phyloP scores from a whole-genome alignment of 1,140 invertebrate species.

The Caenorhabditis briggsae region DNA sequence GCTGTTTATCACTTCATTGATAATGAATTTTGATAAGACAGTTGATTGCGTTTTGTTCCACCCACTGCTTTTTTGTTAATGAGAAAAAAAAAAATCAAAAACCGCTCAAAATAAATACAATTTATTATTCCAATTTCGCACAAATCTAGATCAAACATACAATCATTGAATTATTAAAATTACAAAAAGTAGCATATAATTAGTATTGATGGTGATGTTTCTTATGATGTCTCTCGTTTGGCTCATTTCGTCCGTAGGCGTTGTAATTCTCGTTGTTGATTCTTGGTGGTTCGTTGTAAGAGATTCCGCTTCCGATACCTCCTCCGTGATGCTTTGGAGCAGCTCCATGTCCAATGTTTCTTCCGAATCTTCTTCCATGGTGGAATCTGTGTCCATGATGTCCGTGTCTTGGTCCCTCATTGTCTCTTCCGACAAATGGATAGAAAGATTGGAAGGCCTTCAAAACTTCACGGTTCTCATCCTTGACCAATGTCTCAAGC shows the following conservation, averaged over 20 bases:
- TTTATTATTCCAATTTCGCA: background rate
- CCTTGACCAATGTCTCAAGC: slow-evolving; percentile 2
- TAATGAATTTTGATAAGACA: too few relatives aligned
- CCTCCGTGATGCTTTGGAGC: background rate
- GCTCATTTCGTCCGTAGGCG: background rate
- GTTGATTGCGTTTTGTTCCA: too few relatives aligned
- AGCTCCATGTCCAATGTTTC: slow-evolving; percentile 43
- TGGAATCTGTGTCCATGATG: slow-evolving; percentile 50
- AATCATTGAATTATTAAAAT: background rate
- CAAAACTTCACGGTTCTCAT: slow-evolving; percentile 2
- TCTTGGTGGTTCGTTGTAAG: background rate
- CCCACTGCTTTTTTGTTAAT: too few relatives aligned
- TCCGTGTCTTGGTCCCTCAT: background rate
- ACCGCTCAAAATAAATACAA: background rate
- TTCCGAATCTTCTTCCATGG: slow-evolving; percentile 40
- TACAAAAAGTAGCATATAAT: background rate
- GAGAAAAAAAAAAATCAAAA: too few relatives aligned
- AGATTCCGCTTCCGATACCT: slow-evolving; percentile 34
- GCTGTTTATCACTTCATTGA: too few relatives aligned
- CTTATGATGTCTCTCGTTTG: background rate
- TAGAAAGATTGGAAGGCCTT: slow-evolving; percentile 40
- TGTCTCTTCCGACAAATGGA: slow-evolving; percentile 39
- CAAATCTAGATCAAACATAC: background rate
- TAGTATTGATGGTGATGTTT: slow-evolving; percentile 4
- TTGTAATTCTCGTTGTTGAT: background rate